phyloP scores from a whole-genome alignment of 2,888 invertebrate species.

The Drosophila multiciliata region DNA sequence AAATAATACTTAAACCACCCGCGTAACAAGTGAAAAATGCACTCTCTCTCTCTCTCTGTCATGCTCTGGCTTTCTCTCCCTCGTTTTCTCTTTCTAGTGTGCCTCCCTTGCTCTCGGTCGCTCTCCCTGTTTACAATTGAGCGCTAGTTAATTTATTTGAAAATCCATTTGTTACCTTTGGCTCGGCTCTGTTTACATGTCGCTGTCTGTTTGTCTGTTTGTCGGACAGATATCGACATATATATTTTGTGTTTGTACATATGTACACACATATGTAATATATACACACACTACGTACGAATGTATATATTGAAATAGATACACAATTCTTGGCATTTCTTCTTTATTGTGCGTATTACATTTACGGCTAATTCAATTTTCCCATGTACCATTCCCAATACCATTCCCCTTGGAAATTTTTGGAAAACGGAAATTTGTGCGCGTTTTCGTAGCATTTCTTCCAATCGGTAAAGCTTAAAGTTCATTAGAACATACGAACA shows the following conservation, averaged over 20 bases:
- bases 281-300: slow-evolving; percentile 1
- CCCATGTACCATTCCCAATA: slow-evolving; percentile 15
- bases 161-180: slow-evolving; percentile 80
- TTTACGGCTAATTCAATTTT: slow-evolving; percentile 71
- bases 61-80: slow-evolving; percentile 1
- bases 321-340: slow-evolving; percentile 45
- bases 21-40: slow-evolving; percentile 53
- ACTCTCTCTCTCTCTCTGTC: slow-evolving; percentile 17
- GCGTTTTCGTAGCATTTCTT: slow-evolving; percentile 11
- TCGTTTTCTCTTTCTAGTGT: not conserved
- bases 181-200: slow-evolving; percentile 72
- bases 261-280: slow-evolving; percentile 1
- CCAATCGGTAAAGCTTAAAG: slow-evolving; percentile 33
- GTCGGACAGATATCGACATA: slow-evolving; percentile 39
- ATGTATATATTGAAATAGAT: slow-evolving; percentile 21
- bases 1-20: slow-evolving; percentile 15
- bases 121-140: slow-evolving; percentile 68
- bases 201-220: slow-evolving; percentile 26
- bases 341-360: slow-evolving; percentile 50
- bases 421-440: slow-evolving; percentile 6
- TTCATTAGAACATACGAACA: slow-evolving; percentile 36
- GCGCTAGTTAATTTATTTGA: slow-evolving; percentile 73
- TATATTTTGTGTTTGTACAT: slow-evolving; percentile 9
- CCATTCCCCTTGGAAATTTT: slow-evolving; percentile 17
- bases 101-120: too few species aligned